Percentiles rank a stretch among this genome's conserved stretches.
Evolutionary conservation across 2,888 invertebrate genomes (phyloP).

Genomic region (Leucophenga maculata): DNA sequence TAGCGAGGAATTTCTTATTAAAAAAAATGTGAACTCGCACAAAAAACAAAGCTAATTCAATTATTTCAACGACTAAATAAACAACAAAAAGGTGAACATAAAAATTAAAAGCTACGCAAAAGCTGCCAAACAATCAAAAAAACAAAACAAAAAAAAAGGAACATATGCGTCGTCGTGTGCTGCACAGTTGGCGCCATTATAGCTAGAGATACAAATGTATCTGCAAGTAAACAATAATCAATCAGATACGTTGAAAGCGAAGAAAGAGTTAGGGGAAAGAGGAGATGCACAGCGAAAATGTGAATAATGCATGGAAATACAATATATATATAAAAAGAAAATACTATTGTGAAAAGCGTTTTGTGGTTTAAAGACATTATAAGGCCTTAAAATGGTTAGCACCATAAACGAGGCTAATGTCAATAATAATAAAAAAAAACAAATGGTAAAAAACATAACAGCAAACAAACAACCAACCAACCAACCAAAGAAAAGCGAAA

Average conservation of each 20-base stretch:
- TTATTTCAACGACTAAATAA: constrained; percentile 13
- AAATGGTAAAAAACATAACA: not conserved
- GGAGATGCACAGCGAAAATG: not conserved
- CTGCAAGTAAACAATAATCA: constrained; percentile 12
- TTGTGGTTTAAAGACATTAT: not conserved
- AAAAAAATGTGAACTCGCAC: not conserved
- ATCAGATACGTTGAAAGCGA: not conserved
- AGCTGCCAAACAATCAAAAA: too few species aligned
- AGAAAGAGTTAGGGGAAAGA: not conserved
- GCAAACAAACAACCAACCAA: not conserved
- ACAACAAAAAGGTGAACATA: not conserved
- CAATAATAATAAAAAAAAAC: too few species aligned
- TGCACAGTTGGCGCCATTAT: not conserved
- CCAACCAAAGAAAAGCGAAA: not conserved
- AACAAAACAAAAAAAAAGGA: not conserved
- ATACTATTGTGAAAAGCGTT: not conserved
- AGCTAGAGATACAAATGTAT: not conserved
- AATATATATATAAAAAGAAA: not conserved
- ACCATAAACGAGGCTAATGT: too few species aligned
- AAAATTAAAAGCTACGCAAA: not conserved
- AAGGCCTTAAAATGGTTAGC: not conserved
- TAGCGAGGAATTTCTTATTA: not conserved
- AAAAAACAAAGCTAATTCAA: constrained; percentile 20
- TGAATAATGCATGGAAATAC: too few species aligned
- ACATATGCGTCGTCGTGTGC: constrained; percentile 3